phyloP scores from a whole-genome alignment of 2,113 vertebrate genomes.

The Xenus cinereus region DNA sequence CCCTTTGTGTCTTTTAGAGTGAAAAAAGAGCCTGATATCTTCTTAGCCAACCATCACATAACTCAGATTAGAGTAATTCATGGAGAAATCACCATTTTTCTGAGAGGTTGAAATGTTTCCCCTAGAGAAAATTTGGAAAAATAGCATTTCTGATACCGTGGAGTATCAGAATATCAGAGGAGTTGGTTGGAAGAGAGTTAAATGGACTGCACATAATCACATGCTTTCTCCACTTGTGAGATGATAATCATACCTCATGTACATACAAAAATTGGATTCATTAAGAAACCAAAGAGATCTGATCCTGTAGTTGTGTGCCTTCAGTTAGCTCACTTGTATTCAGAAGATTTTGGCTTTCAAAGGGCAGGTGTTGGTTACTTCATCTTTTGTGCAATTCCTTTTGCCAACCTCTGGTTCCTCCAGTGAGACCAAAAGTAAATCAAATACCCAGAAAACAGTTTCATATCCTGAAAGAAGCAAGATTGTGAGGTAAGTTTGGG shows the following conservation, averaged over 20 bases:
- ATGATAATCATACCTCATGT: no score
- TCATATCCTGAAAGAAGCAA: background rate
- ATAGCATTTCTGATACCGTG: background rate
- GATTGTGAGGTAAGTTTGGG: background rate
- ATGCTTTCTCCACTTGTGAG: background rate
- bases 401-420: background rate
- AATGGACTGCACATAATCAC: background rate
- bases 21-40: background rate
- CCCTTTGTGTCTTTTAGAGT: background rate
- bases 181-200: background rate
- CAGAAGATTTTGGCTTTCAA: background rate
- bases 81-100: background rate
- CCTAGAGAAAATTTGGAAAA: background rate
- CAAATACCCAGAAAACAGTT: background rate
- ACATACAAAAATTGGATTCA: background rate
- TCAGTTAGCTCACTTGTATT: background rate
- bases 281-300: background rate
- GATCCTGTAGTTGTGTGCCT: background rate
- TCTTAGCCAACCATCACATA: background rate
- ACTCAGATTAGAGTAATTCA: background rate
- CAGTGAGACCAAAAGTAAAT: background rate
- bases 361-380: background rate
- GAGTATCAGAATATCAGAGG: background rate
- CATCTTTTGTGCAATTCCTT: background rate
- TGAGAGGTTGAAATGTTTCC: background rate